Evolutionary conservation across 2,888 invertebrate genomes (phyloP), one percentile per base, ranked within the genome.

Genomic region (Agrotis clavis): DNA sequence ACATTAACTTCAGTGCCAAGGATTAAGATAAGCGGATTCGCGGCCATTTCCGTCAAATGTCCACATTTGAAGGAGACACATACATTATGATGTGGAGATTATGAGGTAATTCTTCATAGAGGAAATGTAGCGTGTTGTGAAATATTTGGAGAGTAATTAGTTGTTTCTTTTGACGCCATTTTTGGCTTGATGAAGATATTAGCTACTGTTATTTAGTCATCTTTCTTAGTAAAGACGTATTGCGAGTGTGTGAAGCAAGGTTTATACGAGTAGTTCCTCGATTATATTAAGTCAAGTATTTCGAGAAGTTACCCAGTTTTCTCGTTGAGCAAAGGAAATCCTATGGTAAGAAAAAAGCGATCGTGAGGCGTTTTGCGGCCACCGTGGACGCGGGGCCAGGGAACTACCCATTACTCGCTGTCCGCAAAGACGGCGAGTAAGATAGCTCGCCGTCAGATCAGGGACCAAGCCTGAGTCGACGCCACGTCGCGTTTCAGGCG

Each of bases 1-100:
- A 59, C 72, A 81, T 35, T 47, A 35, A 67, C 67, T 67, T 71
- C 74, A 65, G 75, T 84, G 86, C 77, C 77, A 77, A 86, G 94
- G 94, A 94, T 95, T 94, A 91, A 94, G 94, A 93, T 95, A 96
- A 96, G 95, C 91, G 95, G 95, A 94, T 95, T 94, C 91, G 89
- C 86, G 90, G 90, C 90, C 91, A 93, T 92, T 95, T 91, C 88
- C 90, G 84, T 93, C 90, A 92, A 94, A 93, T 87, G 92, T 92
- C 90, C 92, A 89, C 92, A 90, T 94, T 93, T 91, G 89, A 89
- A 72, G 76, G 74, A 79, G 84, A 84, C 83, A 81, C 81, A 75
- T 85, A 80, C 71, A 82, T 83, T 82, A 84, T 81, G 65, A 82
- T 74, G 61, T 56, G 16, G 47, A 77, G 76, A 86, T 83, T 79